Percentiles rank a stretch among this genome's conserved stretches.
Conservation (phyloP, 2,797 vertebrate species). For the Aplochiton taeniatus region DNA sequence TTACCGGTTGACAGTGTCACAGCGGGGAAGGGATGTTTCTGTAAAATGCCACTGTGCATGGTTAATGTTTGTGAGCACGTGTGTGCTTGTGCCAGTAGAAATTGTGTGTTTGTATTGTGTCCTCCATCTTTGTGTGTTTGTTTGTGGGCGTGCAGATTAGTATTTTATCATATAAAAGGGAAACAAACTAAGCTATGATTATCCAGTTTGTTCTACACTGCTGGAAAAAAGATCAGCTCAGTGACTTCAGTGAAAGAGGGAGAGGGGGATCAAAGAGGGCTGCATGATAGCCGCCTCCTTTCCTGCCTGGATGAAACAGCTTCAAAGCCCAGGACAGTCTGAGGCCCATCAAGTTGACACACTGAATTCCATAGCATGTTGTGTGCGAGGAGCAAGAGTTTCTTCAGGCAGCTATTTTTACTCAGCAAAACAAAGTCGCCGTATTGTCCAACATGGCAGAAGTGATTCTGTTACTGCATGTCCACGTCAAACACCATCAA, state of each 20-base stretch:
- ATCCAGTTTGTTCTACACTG: conserved; percentile 13
- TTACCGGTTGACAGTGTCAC: conserved; percentile 25
- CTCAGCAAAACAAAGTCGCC: conserved; percentile 15
- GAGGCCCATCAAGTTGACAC: not conserved
- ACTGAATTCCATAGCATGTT: too few relatives aligned
- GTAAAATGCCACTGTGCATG: conserved; percentile 17
- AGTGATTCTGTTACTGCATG: conserved; percentile 27
- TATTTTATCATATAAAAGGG: conserved; percentile 36
- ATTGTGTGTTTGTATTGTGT: too few relatives aligned
- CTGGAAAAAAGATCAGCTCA: conserved; percentile 23
- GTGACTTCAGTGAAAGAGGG: conserved; percentile 30
- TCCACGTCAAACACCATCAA: not conserved
- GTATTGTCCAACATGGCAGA: conserved; percentile 23
- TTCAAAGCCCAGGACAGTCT: conserved; percentile 22
- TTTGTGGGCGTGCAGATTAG: conserved; percentile 13
- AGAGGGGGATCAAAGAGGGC: conserved; percentile 10
- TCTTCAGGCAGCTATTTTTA: not conserved
- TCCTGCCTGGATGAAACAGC: not conserved
- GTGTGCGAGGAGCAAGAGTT: not conserved
- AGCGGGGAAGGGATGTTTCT: conserved; percentile 30
- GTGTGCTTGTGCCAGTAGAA: too few relatives aligned
- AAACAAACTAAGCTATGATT: conserved; percentile 41
- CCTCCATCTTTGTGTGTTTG: conserved; percentile 24
- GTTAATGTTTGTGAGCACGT: too few relatives aligned
- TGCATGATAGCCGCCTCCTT: not conserved